Percentiles rank a stretch among this genome's conserved stretches.
phyloP scores from a whole-genome alignment of 2,888 invertebrate species.

The Calameuta pallipes region DNA sequence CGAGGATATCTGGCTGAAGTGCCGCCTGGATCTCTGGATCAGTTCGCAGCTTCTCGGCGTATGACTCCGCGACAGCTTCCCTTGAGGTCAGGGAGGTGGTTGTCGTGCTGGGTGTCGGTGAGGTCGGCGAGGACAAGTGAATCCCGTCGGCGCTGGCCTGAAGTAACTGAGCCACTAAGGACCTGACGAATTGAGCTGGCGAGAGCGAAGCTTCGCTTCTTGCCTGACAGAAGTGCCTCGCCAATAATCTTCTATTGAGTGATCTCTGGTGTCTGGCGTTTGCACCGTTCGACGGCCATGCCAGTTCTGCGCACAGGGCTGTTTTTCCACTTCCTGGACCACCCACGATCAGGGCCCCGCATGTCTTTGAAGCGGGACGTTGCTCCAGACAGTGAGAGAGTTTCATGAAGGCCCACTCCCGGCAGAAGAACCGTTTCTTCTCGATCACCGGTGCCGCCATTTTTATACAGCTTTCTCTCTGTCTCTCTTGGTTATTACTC shows the following conservation, averaged over 20 bases:
- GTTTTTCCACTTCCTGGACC: slow-evolving; percentile 97
- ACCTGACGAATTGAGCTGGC: slow-evolving; percentile 86
- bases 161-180: slow-evolving; percentile 85
- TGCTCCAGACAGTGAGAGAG: slow-evolving; percentile 92
- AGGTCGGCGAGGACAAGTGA: slow-evolving; percentile 43
- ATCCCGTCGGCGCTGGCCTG: slow-evolving; percentile 57
- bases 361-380: slow-evolving; percentile 84
- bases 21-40: slow-evolving; percentile 87
- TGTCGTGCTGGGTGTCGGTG: slow-evolving; percentile 65
- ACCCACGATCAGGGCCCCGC: slow-evolving; percentile 89
- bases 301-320: slow-evolving; percentile 85
- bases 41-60: slow-evolving; percentile 80
- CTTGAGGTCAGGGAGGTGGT: slow-evolving; percentile 71
- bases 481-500: neutral
- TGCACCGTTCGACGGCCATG: slow-evolving; percentile 76
- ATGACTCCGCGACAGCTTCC: slow-evolving; percentile 80
- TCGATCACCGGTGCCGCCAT: slow-evolving; percentile 68
- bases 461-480: slow-evolving; percentile 16
- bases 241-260: slow-evolving; percentile 82
- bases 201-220: slow-evolving; percentile 88
- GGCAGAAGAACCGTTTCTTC: slow-evolving; percentile 84
- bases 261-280: slow-evolving; percentile 78
- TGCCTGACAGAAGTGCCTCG: slow-evolving; percentile 89
- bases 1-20: slow-evolving; percentile 82
- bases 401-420: slow-evolving; percentile 97